A percentile compares a stretch with the other conserved stretches of the same genome.
phyloP scores from a whole-genome alignment of 2,113 vertebrate species.

The Menura novaehollandiae region DNA sequence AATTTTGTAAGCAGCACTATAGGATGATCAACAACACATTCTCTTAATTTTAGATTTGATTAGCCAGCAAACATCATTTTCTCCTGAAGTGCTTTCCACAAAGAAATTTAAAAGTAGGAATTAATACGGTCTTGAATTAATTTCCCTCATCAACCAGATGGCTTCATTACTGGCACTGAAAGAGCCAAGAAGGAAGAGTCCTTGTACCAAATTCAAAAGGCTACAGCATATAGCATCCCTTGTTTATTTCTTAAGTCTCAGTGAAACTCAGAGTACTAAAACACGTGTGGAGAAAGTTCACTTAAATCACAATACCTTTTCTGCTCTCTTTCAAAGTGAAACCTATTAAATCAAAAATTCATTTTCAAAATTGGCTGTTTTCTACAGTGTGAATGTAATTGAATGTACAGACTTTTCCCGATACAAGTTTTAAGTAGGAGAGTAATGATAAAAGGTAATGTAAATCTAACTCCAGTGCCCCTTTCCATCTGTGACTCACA shows the following conservation, averaged over 20 bases:
- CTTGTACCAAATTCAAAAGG: not conserved
- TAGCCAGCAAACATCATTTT: slow-evolving; percentile 6
- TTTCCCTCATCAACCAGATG: slow-evolving; percentile 21
- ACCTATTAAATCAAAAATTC: not conserved
- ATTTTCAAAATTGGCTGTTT: not conserved
- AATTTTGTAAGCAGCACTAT: not conserved
- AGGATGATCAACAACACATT: not conserved
- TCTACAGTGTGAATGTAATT: not conserved
- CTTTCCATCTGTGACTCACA: not conserved
- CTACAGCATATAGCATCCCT: not conserved
- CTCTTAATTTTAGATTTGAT: slow-evolving; percentile 32
- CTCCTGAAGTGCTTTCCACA: slow-evolving; percentile 8
- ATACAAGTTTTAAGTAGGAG: not conserved
- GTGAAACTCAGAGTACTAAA: not conserved
- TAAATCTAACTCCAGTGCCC: not conserved
- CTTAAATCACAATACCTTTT: not conserved
- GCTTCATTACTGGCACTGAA: slow-evolving; percentile 27
- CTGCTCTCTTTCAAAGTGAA: not conserved
- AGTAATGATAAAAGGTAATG: not conserved
- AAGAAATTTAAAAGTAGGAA: slow-evolving; percentile 27
- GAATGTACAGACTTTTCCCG: not conserved
- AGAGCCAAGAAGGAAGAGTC: not conserved
- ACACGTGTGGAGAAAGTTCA: not conserved
- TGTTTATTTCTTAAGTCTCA: not conserved
- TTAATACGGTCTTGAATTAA: slow-evolving; percentile 25